phyloP scores from a whole-genome alignment of 2,888 invertebrate genomes.

The Empis livida region DNA sequence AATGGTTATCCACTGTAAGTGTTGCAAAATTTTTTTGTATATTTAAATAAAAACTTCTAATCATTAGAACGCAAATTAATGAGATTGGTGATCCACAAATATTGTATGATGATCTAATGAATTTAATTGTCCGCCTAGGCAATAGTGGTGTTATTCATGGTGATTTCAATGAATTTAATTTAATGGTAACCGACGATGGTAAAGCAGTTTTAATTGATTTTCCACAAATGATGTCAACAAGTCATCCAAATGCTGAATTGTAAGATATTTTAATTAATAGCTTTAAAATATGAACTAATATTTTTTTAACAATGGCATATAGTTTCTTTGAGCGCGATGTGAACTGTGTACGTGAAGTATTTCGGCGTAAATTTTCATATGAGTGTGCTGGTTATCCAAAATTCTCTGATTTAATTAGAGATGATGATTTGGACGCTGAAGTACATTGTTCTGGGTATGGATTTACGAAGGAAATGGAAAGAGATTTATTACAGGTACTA shows the following conservation, averaged over 20 bases:
- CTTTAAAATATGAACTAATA: neutral
- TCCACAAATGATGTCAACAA: constrained; percentile 97
- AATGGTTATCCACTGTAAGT: constrained; percentile 68
- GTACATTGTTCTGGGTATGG: constrained; percentile 89
- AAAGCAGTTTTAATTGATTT: constrained; percentile 90
- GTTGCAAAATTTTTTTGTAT: neutral
- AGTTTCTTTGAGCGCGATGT: constrained; percentile 95
- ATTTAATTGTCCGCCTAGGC: constrained; percentile 77
- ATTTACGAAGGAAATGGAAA: constrained; percentile 68
- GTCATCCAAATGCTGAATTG: constrained; percentile 82
- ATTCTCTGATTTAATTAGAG: constrained; percentile 62
- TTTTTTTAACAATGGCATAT: constrained; percentile 10
- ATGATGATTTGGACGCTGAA: constrained; percentile 75
- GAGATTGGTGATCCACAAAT: constrained; percentile 54
- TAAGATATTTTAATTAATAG: constrained; percentile 32
- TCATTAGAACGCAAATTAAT: constrained; percentile 54
- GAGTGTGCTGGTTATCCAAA: constrained; percentile 72
- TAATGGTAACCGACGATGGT: constrained; percentile 71
- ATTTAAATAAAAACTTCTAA: no score
- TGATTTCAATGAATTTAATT: constrained; percentile 98
- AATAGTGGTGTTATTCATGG: constrained; percentile 96
- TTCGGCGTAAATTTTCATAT: constrained; percentile 76
- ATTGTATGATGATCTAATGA: constrained; percentile 89
- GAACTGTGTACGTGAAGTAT: constrained; percentile 79
- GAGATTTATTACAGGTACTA: constrained; percentile 48